phyloP scores from a whole-genome alignment of 2,113 vertebrate genomes.

The Spheniscus mendiculus region DNA sequence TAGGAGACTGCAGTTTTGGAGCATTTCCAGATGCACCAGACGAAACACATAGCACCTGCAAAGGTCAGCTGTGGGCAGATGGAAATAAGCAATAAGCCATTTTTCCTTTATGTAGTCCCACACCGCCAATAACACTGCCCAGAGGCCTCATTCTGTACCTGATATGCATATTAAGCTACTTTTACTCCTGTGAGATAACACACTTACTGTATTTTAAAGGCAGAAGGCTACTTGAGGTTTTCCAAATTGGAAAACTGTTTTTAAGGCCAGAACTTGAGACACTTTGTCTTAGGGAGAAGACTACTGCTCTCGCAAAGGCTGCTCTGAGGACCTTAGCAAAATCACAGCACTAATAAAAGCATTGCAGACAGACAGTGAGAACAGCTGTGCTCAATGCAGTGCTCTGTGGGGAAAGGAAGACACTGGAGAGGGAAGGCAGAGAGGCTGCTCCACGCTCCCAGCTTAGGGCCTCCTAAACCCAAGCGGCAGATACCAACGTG shows the following conservation, averaged over 20 bases:
- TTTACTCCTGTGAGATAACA: not conserved
- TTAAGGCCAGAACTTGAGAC: not conserved
- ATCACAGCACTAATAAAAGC: not conserved
- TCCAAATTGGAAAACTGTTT: not conserved
- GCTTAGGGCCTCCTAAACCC: not conserved
- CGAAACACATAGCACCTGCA: not conserved
- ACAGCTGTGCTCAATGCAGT: accelerated
- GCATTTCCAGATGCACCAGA: conserved; percentile 1
- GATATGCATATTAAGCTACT: not conserved
- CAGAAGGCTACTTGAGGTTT: not conserved
- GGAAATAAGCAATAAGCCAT: not conserved
- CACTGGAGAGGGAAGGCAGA: not conserved
- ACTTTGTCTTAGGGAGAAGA: not conserved
- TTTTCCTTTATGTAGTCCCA: not conserved
- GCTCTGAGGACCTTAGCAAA: not conserved
- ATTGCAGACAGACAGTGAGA: not conserved
- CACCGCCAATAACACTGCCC: not conserved
- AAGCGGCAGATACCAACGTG: accelerated
- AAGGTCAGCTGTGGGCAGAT: conserved; percentile 20
- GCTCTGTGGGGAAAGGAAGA: not conserved
- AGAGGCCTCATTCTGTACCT: not conserved
- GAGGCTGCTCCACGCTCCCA: not conserved
- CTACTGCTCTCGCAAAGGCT: accelerated
- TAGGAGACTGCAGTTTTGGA: not conserved
- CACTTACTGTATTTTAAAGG: not conserved